phyloP scores from a whole-genome alignment of 2,113 vertebrate genomes.

The Lepisosteus oculatus region DNA sequence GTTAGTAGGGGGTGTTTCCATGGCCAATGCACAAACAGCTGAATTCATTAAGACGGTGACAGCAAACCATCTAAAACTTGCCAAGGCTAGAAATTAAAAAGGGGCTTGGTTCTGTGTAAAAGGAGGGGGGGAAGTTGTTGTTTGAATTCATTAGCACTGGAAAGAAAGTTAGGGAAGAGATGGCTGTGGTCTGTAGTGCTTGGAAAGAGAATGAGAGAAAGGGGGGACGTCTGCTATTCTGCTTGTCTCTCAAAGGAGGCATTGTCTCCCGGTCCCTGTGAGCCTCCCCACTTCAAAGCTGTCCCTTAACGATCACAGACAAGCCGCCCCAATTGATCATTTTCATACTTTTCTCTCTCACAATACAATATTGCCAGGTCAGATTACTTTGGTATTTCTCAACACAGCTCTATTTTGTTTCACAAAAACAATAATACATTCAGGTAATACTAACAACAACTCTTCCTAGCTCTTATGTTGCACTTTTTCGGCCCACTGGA shows the following conservation, averaged over 20 bases:
- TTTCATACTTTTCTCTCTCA: slow-evolving; percentile 75
- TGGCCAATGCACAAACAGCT: slow-evolving; percentile 83
- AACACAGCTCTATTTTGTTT: slow-evolving; percentile 63
- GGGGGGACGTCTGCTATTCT: slow-evolving; percentile 59
- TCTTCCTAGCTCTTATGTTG: no score
- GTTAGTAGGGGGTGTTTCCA: slow-evolving; percentile 51
- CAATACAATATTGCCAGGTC: slow-evolving; percentile 76
- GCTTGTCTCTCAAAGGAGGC: slow-evolving; percentile 67
- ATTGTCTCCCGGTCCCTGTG: slow-evolving; percentile 72
- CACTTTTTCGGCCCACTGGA: no score
- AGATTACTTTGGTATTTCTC: slow-evolving; percentile 72
- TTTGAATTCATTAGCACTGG: slow-evolving; percentile 65
- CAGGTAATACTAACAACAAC: no score
- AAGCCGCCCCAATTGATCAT: slow-evolving; percentile 79
- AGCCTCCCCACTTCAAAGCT: slow-evolving; percentile 79
- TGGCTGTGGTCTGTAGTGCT: slow-evolving; percentile 44
- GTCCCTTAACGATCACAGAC: slow-evolving; percentile 73
- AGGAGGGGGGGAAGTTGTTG: slow-evolving; percentile 59
- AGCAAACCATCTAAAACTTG: slow-evolving; percentile 69
- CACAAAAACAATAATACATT: slow-evolving; percentile 38
- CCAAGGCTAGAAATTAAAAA: slow-evolving; percentile 67
- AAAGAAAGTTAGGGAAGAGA: slow-evolving; percentile 43
- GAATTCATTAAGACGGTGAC: slow-evolving; percentile 81
- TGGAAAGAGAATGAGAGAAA: slow-evolving; percentile 29
- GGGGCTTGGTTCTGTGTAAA: slow-evolving; percentile 64